These are phyloP conservation scores for Bostrychus sinensis DNA, from an alignment of 2,113 vertebrate species.

Conservation along the genomic window DNA sequence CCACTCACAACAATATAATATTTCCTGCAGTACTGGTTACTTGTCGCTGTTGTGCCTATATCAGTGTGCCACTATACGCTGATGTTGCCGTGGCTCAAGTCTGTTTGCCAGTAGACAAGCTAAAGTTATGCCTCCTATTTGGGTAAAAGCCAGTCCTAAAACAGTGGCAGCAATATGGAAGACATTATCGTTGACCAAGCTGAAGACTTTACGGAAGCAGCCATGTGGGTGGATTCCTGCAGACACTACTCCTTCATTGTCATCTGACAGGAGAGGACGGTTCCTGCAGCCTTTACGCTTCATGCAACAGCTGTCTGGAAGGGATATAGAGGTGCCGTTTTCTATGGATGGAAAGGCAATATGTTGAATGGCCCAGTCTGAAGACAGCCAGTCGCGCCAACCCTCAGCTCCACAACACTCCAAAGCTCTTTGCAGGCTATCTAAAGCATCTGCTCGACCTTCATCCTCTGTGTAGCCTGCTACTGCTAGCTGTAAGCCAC, in stretches of 20 bases:
- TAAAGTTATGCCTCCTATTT: conserved; percentile 81
- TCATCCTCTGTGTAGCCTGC: conserved; percentile 83
- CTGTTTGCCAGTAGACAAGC: conserved; percentile 84
- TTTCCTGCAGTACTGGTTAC: conserved; percentile 5
- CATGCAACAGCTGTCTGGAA: conserved; percentile 88
- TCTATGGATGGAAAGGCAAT: conserved; percentile 51
- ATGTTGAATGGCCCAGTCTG: conserved; percentile 82
- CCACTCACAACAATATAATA: neutral
- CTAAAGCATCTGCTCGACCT: conserved; percentile 81
- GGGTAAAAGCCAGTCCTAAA: conserved; percentile 82
- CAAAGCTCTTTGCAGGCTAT: conserved; percentile 83
- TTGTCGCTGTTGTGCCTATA: neutral
- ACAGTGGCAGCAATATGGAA: conserved; percentile 83
- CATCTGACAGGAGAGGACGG: conserved; percentile 68
- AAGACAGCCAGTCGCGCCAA: conserved; percentile 86
- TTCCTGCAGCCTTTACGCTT: conserved; percentile 81
- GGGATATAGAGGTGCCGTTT: conserved; percentile 72
- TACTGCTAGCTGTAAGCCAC: conserved; percentile 82
- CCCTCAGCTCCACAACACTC: conserved; percentile 86
- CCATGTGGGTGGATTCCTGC: conserved; percentile 79
- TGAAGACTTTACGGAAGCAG: conserved; percentile 85
- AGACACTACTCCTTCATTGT: conserved; percentile 24
- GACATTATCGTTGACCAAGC: conserved; percentile 86
- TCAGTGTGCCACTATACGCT: conserved; percentile 62
- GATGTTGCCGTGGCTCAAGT: conserved; percentile 64